These are phyloP conservation scores for Elysia crispata DNA, from an alignment of 2,888 invertebrate genomes.

Conservation along the genomic window DNA sequence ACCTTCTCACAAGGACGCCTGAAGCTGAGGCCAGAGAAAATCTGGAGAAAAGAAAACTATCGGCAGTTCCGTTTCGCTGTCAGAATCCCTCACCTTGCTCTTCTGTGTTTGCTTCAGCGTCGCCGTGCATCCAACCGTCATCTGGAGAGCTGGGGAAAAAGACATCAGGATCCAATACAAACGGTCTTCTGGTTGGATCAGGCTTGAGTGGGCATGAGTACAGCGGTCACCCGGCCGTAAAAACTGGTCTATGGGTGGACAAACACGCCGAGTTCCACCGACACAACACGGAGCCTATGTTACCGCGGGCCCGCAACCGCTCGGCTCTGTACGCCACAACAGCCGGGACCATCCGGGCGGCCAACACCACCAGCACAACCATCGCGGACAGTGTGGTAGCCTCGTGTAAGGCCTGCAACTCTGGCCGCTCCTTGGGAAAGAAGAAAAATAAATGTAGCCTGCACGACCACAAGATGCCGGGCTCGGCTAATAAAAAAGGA, in stretches of 20 bases:
- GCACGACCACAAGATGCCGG: no score
- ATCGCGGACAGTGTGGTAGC: neutral
- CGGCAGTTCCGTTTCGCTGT: neutral
- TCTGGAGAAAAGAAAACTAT: no score
- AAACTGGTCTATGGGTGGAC: slow-evolving; percentile 37
- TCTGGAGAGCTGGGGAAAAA: neutral
- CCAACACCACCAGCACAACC: neutral
- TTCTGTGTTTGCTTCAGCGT: neutral
- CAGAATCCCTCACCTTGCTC: neutral
- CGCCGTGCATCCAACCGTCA: neutral
- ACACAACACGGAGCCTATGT: neutral
- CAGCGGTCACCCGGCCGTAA: slow-evolving; percentile 23
- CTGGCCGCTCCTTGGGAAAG: neutral
- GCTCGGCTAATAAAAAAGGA: neutral
- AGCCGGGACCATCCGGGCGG: neutral
- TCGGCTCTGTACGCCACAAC: neutral
- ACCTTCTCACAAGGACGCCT: no score
- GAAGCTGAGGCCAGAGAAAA: no score
- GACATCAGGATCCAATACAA: neutral
- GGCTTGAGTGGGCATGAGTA: neutral
- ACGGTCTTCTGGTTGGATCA: neutral
- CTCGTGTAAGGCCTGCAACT: slow-evolving; percentile 13
- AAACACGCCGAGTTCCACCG: slow-evolving; percentile 34
- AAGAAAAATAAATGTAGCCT: slow-evolving; percentile 18
- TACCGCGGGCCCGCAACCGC: neutral